A percentile compares a stretch with the other conserved stretches of the same genome.
Conservation (phyloP, 2,888 invertebrate genomes). For the Trachelus iudaicus region DNA sequence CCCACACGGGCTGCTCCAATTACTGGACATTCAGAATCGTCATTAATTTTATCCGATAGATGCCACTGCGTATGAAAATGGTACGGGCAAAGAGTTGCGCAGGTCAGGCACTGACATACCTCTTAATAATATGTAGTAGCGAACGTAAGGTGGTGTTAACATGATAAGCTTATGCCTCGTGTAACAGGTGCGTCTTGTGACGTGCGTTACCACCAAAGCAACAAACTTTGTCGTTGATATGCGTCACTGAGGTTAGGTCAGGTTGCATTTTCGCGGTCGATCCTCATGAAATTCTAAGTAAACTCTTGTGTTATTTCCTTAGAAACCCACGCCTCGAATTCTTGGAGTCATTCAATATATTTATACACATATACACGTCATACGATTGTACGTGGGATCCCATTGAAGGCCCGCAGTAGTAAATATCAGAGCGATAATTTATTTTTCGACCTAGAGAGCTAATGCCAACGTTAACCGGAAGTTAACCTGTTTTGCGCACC, state of each 20-base stretch:
- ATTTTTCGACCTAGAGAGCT: not conserved
- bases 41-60: not conserved
- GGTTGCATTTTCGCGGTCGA: not conserved
- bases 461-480: not conserved
- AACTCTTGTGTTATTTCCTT: not conserved
- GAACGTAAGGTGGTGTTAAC: not conserved
- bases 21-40: not conserved
- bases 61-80: not conserved
- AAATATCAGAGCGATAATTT: not conserved
- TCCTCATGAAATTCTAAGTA: not conserved
- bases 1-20: not conserved
- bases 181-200: not conserved
- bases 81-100: constrained; percentile 19
- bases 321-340: not conserved
- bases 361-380: not conserved
- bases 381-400: not conserved
- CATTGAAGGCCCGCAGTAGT: not conserved
- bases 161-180: not conserved
- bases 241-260: not conserved
- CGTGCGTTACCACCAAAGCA: not conserved
- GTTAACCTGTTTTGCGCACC: not conserved
- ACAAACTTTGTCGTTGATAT: not conserved
- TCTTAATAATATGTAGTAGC: not conserved
- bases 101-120: constrained; percentile 19
- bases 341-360: not conserved